phyloP scores from a whole-genome alignment of 2,888 invertebrate genomes.

The Metalampra italica region DNA sequence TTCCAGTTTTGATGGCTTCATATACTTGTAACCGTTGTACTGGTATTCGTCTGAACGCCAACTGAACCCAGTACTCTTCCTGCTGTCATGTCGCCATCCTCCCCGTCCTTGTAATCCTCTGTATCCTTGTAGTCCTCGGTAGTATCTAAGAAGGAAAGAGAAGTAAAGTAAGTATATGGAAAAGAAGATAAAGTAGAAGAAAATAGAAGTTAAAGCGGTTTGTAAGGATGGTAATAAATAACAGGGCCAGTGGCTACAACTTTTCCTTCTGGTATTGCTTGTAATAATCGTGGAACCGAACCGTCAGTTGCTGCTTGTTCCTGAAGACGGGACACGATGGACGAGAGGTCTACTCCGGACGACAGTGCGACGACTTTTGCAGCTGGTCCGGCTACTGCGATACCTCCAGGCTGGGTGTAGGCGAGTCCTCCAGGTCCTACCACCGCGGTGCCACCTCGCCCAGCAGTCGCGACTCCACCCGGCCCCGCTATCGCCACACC shows the following conservation, averaged over 20 bases:
- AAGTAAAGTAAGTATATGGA: conserved; percentile 19
- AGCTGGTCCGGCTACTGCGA: conserved; percentile 87
- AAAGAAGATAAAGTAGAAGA: too few species aligned
- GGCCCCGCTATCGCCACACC: conserved; percentile 90
- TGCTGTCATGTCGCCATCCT: conserved; percentile 25
- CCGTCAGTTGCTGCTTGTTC: conserved; percentile 48
- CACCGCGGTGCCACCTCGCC: conserved; percentile 87
- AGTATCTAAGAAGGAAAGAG: conserved; percentile 61
- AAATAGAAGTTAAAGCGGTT: conserved; percentile 23
- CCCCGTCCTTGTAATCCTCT: conserved; percentile 18
- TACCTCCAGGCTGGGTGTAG: conserved; percentile 85
- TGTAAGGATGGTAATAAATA: conserved; percentile 80
- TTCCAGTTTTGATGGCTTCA: conserved; percentile 29
- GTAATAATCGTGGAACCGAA: conserved; percentile 55
- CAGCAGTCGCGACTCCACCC: conserved; percentile 89
- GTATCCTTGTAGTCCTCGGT: conserved; percentile 21
- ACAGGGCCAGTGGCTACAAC: conserved; percentile 86
- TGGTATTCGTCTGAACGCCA: conserved; percentile 40
- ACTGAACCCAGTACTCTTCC: conserved; percentile 25
- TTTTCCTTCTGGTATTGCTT: conserved; percentile 81
- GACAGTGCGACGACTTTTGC: conserved; percentile 84
- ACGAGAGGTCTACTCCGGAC: conserved; percentile 78
- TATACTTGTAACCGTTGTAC: conserved; percentile 49
- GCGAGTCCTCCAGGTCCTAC: conserved; percentile 89
- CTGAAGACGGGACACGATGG: conserved; percentile 66